Evolutionary conservation across 2,113 vertebrate species (phyloP), one percentile per base, ranked within the genome.

Genomic region (Felis chaus): DNA sequence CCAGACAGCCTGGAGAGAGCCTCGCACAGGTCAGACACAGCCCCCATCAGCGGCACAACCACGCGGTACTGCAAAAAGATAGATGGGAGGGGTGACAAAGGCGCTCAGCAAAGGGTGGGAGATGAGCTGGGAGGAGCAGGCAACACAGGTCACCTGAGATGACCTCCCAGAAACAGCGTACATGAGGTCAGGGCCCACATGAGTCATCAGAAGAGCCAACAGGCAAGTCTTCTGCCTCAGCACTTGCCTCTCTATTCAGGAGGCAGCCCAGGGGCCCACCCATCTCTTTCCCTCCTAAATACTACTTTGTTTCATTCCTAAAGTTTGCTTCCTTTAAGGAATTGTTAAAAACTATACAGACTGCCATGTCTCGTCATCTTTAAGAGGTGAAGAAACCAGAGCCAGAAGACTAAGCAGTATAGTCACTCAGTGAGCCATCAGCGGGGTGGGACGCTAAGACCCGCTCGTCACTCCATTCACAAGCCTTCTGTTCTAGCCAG

Each of bases 41-140:
- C 98, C 18, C 99, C 99, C 99, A 99, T 99, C 99, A 99, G 99
- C 0, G 99, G 99, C 97, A 99, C 99, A 91, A 99, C 99, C 82
- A 99, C 98, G 23, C 99, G 99, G 97, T 99, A 99, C 99, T 99
- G 97, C 91, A 98, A 96, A 95, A 94, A 96, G 23, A 91, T 5
- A 96, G 78, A 94, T 0, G 13, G 25, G 39, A 39, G 89, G 48
- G 25, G 45, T 95, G 50, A 94, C 0, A 5, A 33, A 18, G 27
- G 65, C 27, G 6, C 5, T 48, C 8, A 3, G 8, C 7, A 82
- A 53, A 31, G 21, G 25, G 11, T 7, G 18, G 19, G 50, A 66
- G 48, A 27, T 5, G 8, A 69, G 39, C 3, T 23, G 15, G 45
- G 31, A 82, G 29, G 12, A 80, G 68, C 25, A 57, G 15, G 33